Evolutionary conservation across 2,888 invertebrate species (phyloP), one percentile per base, ranked within the genome.

Genomic region (Mongoloraphidia duomilia): DNA sequence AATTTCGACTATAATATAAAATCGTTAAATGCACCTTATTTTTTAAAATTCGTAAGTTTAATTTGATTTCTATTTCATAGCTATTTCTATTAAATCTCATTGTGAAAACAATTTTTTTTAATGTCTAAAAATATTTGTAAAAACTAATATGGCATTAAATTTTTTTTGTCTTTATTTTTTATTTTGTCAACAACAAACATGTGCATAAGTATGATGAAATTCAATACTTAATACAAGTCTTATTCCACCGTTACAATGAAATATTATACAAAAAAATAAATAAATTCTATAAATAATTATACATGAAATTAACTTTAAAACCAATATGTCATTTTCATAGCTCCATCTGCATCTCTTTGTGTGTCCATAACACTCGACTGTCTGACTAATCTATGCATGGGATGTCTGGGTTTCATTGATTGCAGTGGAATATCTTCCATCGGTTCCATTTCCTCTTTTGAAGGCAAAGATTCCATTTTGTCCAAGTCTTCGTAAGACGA

Each of bases 311-410:
- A 11, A 38, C 8, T 47, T 67, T 73, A 89, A 68, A 88, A 88
- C 90, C 90, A 90, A 65, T 89, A 88, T 0, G 89, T 86, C 74
- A 90, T 80, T 64, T 82, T 86, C 66, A 90, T 83, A 46, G 80
- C 80, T 11, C 90, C 90, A 60, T 86, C 82, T 2, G 77, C 72
- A 57, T 84, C 81, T 51, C 82, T 75, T 53, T 88, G 89, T 1
- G 89, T 89, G 59, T 90, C 89, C 74, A 90, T 77, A 10, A 80
- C 74, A 65, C 88, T 89, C 47, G 81, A 74, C 65, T 90, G 90
- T 9, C 87, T 76, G 9, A 82, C 82, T 36, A 91, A 67, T 59
- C 80, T 76, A 40, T 78, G 76, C 73, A 82, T 78, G 0, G 82
- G 82, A 52, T 66, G 69, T 34, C 75, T 69, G 43, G 63, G 60